Percentiles rank a stretch among this genome's conserved stretches.
phyloP scores from a whole-genome alignment of 1,140 invertebrate species.

The Aculops lycopersici region DNA sequence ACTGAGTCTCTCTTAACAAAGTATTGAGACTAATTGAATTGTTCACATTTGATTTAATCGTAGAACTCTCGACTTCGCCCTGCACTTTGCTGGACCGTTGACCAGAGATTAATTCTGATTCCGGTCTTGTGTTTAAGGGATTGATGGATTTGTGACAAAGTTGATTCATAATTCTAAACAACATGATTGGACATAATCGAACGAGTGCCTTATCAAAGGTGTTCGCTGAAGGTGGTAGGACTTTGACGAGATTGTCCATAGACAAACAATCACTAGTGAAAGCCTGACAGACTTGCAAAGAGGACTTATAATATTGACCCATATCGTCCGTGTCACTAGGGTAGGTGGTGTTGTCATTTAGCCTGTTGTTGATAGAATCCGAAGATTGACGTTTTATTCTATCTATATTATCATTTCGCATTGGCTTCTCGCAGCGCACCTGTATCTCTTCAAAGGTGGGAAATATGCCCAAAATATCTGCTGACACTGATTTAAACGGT shows the following conservation, averaged over 20 bases:
- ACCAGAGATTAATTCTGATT: not conserved
- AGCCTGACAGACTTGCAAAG: constrained; percentile 5
- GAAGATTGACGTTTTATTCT: not conserved
- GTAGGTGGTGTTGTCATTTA: not conserved
- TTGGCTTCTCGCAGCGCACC: not conserved
- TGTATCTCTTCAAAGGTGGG: not conserved
- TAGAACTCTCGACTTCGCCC: not conserved
- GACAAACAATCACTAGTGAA: constrained; percentile 7
- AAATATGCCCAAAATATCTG: not conserved
- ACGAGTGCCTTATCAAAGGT: constrained; percentile 6
- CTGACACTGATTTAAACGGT: not conserved
- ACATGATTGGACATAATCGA: constrained; percentile 7
- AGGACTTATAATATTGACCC: no score
- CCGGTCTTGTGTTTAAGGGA: not conserved
- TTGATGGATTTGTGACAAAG: constrained; percentile 3
- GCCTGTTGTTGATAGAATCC: not conserved
- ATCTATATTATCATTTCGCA: not conserved
- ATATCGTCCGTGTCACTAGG: not conserved
- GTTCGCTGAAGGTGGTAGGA: constrained; percentile 1
- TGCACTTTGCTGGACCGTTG: not conserved
- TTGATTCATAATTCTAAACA: constrained; percentile 5
- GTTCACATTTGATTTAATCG: not conserved
- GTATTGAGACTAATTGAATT: not conserved
- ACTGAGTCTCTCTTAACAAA: not conserved
- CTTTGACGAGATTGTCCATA: constrained; percentile 2